These are phyloP conservation scores for Agrypnus murinus DNA, from an alignment of 2,888 invertebrate genomes.

Conservation along the genomic window DNA sequence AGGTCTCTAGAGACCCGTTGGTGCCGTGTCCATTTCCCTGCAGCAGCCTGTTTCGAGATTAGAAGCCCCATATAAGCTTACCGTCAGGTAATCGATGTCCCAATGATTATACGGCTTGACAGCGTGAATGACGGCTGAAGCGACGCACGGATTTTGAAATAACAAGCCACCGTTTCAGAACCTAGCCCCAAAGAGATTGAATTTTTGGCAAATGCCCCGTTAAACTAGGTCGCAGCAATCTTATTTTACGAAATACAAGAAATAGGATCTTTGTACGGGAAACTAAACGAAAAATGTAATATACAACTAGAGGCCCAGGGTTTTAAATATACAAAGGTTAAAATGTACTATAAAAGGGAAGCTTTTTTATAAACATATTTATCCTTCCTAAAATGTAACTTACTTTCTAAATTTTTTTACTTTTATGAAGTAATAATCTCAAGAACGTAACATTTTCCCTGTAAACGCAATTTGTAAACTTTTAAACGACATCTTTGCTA, in stretches of 20 bases:
- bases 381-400: too few relatives aligned
- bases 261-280: slow-evolving; percentile 3
- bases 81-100: slow-evolving; percentile 49
- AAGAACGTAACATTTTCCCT: too few relatives aligned
- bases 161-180: slow-evolving; percentile 28
- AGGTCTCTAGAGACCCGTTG: slow-evolving; percentile 47
- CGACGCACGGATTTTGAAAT: slow-evolving; percentile 38
- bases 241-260: slow-evolving; percentile 1
- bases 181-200: slow-evolving; percentile 23
- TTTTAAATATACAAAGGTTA: background rate
- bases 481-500: too few relatives aligned
- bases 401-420: too few relatives aligned
- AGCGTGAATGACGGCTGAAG: slow-evolving; percentile 35
- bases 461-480: too few relatives aligned
- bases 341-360: too few relatives aligned
- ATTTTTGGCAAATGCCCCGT: slow-evolving; percentile 23
- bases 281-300: background rate
- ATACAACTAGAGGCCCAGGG: background rate
- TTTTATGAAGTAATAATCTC: too few relatives aligned
- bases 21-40: slow-evolving; percentile 49
- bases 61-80: slow-evolving; percentile 46
- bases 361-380: background rate
- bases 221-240: slow-evolving; percentile 11
- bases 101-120: slow-evolving; percentile 43
- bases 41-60: slow-evolving; percentile 47